Evolutionary conservation across 2,888 invertebrate species (phyloP), one percentile per base, ranked within the genome.

Genomic region (Escarpia spicata): DNA sequence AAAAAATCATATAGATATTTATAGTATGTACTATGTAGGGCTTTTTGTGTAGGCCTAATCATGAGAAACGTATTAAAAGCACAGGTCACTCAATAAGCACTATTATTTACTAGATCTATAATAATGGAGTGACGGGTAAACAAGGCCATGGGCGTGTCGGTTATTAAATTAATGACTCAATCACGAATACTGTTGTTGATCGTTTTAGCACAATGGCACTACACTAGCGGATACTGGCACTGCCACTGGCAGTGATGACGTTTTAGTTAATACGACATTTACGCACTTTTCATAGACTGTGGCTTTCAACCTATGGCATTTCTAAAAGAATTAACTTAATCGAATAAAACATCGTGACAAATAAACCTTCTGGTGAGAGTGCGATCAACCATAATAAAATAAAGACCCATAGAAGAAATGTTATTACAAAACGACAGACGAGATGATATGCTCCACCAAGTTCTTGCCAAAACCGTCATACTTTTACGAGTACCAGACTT

Each of bases 231-330:
- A 75, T 75, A n/a, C 8, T 75, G 75, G 26, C 75, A 75, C 75
- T 75, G 75, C 75, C 75, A 75, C 75, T 75, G 75, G 75, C 75
- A 75, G 75, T 75, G 75, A 75, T 75, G 75, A 75, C 75, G 75
- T 75, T 75, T 75, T 75, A 52, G 52, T 52, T 52, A 52, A 0
- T 52, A 75, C 75, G 75, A 6, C 75, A 75, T 19, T 75, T 75
- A 75, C 75, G 75, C 75, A 75, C 75, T 75, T 75, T 75, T 75
- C 75, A 26, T 75, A 26, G n/a, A n/a, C n/a, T n/a, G 26, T 75
- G 75, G n/a, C 75, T 75, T 75, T 75, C n/a, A 75, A 75, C 75
- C 75, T 75, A 26, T 26, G 26, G 3, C 19, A 75, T 15, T 75
- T 75, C 26, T 26, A 26, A 75, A 26, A 26, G 6, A 75, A 75